Evolutionary conservation across 1,140 invertebrate species (phyloP), one percentile per base, ranked within the genome.

Genomic region (Mamestra configurata): DNA sequence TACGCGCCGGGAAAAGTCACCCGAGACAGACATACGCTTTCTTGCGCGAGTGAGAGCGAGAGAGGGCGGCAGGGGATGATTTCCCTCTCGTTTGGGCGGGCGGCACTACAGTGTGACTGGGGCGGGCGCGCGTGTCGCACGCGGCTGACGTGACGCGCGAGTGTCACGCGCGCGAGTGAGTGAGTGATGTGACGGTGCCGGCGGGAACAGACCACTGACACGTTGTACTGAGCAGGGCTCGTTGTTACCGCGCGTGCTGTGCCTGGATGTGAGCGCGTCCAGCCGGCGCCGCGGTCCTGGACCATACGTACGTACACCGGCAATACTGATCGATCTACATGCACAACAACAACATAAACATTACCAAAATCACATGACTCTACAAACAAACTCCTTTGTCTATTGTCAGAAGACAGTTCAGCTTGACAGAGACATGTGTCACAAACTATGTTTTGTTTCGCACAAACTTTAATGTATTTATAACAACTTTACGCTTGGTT

Each of bases 71-170:
- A 82, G 80, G 88, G 89, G 84, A 84, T 87, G 86, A 80, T 92
- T 92, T 92, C 88, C 86, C 89, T 92, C 86, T 91, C 89, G 87
- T 89, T 91, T 83, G 85, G 83, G 81, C 79, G 66, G 72, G 81
- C 55, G 59, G 79, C 57, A 61, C 55, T 55, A 61, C 77, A 78
- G 71, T 71, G 76, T 22, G 31, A 57, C 2, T 43, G 27, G 79
- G 64, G 66, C 79, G 61, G n/a, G 77, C 79, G 83, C 80, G 80
- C 86, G 84, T 78, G 87, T 88, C 79, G 85, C 84, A 84, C 87
- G 89, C 75, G 72, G 72, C 57, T 80, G 84, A 1, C 57, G 37
- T 31, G 18, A 15, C 72, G 49, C 51, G 77, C 40, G 61, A 35
- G 4, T 11, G 53, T 66, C 15, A 66, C 37, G 40, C 75, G 11